These are phyloP conservation scores for Vanacampus margaritifer DNA, from an alignment of 2,113 vertebrate species.

Conservation along the genomic window DNA sequence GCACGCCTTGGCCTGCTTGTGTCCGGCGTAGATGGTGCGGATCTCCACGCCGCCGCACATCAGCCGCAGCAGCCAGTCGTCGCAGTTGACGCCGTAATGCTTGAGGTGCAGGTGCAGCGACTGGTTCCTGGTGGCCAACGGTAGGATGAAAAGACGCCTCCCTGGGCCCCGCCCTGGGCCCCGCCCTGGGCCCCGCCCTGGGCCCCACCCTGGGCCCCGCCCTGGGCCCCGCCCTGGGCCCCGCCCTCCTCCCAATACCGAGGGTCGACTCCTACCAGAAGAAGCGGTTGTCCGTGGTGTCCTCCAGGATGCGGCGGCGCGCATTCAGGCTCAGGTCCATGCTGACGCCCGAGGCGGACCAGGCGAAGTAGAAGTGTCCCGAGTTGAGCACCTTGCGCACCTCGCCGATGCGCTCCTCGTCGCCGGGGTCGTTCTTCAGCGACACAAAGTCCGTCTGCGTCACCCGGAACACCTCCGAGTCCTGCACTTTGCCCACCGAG, in stretches of 20 bases:
- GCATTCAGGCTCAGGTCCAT: constrained; percentile 94
- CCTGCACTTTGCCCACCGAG: constrained; percentile 96
- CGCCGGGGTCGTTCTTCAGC: constrained; percentile 79
- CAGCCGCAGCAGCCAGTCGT: constrained; percentile 91
- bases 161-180: too few relatives aligned
- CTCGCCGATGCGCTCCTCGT: constrained; percentile 90
- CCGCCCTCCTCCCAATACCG: too few relatives aligned
- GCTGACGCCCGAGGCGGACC: constrained; percentile 86
- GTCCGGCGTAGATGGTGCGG: constrained; percentile 94
- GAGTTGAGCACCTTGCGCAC: constrained; percentile 94
- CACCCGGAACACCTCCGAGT: constrained; percentile 95
- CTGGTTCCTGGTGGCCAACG: constrained; percentile 82
- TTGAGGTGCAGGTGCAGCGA: constrained; percentile 94
- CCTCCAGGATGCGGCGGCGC: constrained; percentile 87
- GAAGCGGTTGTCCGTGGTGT: constrained; percentile 92
- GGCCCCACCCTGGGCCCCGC: too few relatives aligned
- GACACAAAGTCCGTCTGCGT: constrained; percentile 95
- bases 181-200: too few relatives aligned
- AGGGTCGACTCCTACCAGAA: constrained; percentile 83
- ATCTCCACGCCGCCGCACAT: constrained; percentile 98
- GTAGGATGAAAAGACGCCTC: neutral
- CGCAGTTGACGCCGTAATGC: constrained; percentile 95
- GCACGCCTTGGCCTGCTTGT: constrained; percentile 97
- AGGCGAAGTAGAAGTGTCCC: constrained; percentile 95
- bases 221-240: too few relatives aligned